These are phyloP conservation scores for Meda fulgida DNA, from an alignment of 2,797 vertebrate genomes.

Conservation along the genomic window DNA sequence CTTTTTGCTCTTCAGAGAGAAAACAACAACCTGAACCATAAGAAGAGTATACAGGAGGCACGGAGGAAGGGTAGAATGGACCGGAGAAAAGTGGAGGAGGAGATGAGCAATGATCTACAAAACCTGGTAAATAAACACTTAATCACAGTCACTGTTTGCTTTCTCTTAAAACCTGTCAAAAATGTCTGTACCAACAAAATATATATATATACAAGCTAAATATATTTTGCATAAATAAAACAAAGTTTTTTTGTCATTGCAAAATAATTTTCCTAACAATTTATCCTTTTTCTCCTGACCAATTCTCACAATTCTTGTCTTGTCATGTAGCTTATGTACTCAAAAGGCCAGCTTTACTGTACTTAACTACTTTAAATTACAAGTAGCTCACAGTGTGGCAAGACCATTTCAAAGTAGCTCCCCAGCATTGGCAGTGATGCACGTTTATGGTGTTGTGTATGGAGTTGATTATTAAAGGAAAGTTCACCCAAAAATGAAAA, in stretches of 20 bases:
- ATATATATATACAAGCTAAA: background rate
- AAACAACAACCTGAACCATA: slow-evolving; percentile 46
- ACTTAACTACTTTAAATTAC: too few species aligned
- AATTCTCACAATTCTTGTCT: background rate
- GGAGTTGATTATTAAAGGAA: background rate
- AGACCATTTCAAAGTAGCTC: background rate
- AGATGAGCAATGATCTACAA: slow-evolving; percentile 60
- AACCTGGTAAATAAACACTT: slow-evolving; percentile 61
- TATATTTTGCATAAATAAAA: background rate
- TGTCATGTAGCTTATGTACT: background rate
- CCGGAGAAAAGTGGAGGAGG: slow-evolving; percentile 60
- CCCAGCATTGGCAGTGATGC: background rate
- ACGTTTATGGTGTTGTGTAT: background rate
- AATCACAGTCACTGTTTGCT: background rate
- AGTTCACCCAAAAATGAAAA: too few species aligned
- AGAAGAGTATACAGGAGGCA: slow-evolving; percentile 61
- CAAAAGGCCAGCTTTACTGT: background rate
- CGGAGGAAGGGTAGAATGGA: slow-evolving; percentile 64
- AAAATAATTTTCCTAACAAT: background rate
- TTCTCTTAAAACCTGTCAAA: background rate
- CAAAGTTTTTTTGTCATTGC: background rate
- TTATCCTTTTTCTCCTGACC: too few species aligned
- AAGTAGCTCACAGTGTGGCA: background rate
- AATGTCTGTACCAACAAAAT: background rate
- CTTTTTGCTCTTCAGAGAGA: slow-evolving; percentile 52